Evolutionary conservation across 92 coral and sea anemone genomes (phyloP), one percentile per base, ranked within the genome.

Genomic region (Desmophyllum pertusum): DNA sequence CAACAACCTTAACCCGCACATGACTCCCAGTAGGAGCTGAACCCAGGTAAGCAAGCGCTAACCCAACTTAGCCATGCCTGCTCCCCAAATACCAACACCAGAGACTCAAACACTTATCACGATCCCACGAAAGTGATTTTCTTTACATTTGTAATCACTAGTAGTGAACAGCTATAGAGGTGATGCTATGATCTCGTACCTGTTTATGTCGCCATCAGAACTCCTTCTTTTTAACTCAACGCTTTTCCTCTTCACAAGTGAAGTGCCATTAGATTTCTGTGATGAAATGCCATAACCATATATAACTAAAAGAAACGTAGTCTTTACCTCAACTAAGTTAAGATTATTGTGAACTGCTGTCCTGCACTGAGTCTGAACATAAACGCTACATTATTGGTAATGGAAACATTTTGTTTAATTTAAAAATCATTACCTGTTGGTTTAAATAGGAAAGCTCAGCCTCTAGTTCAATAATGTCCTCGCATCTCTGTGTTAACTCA

Each of bases 401-500:
- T 14, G 21, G 41, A 37, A 65, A 2, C 10, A 63, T 0, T 27
- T n/a, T 19, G 63, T 55, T 55, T 8, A 8, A 30, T 25, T 27
- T 62, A 6, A 3, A 63, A 25, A 52, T 27, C 2, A 0, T 8
- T 77, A 86, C 93, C 90, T 86, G 90, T 29, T 82, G 87, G 25
- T 11, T 86, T 42, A 80, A 52, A 38, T 77, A 52, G 57, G 77
- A 62, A 55, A 85, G 78, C 33, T 55, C 85, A 30, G 84, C 70
- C 39, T 90, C 89, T 50, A 91, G 67, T 45, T 88, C 81, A 19
- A 61, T 68, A 21, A 85, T 84, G 65, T 70, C 88, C 51, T 86
- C 73, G 59, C 79, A 85, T 78, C 78, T 75, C 37, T 81, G 87
- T 18, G 73, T 64, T 62, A 93, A 80, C 88, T 93, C 90, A 30